Evolutionary conservation across 2,888 invertebrate species (phyloP).

Genomic region (Melanostoma scalare): DNA sequence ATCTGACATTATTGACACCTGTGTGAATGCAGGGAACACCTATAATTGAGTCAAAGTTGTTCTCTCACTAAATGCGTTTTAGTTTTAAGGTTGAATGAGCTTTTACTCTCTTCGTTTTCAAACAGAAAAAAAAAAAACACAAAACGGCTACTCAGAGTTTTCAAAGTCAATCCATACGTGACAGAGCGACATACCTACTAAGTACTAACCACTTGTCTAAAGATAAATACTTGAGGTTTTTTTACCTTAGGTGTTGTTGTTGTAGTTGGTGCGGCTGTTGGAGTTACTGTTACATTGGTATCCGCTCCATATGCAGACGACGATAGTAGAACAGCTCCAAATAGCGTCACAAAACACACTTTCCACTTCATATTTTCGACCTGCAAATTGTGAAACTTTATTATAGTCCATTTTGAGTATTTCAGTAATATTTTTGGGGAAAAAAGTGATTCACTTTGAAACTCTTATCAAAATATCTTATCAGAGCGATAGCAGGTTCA

Average conservation of each 20-base stretch:
- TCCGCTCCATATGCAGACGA: constrained; percentile 34
- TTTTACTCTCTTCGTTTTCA: background rate
- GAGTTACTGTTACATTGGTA: background rate
- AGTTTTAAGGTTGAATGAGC: no score
- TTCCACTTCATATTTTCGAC: constrained; percentile 47
- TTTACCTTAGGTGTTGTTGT: constrained; percentile 50
- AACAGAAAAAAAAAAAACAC: background rate
- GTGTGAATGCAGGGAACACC: no score
- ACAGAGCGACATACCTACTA: background rate
- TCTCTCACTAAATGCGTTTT: no score
- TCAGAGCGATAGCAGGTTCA: constrained; percentile 27
- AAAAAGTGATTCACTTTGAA: constrained; percentile 56
- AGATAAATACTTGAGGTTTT: constrained; percentile 30
- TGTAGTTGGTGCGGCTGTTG: constrained; percentile 7
- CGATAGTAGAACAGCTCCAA: constrained; percentile 24
- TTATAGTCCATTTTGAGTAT: background rate
- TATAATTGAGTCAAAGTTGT: no score
- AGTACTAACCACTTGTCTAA: constrained; percentile 25
- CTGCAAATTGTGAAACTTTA: constrained; percentile 29
- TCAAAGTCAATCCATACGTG: background rate
- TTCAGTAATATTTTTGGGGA: no score
- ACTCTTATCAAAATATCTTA: constrained; percentile 41
- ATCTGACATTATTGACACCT: no score
- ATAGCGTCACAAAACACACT: constrained; percentile 26
- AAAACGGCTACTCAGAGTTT: background rate